phyloP scores from a whole-genome alignment of 2,113 vertebrate species.

The Ptilonorhynchus violaceus region DNA sequence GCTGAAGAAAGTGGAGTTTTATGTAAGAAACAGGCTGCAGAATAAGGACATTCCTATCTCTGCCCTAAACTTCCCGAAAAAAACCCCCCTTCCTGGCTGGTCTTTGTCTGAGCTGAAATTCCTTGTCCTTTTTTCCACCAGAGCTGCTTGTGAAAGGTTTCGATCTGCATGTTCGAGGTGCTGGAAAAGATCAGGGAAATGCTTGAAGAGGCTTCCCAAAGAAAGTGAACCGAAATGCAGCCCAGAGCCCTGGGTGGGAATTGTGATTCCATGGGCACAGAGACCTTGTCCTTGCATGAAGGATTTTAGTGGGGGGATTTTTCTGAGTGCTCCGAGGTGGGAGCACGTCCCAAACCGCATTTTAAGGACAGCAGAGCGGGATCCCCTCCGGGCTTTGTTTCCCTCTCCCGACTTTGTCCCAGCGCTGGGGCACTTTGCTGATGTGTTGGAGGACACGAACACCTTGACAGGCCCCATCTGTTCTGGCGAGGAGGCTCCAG shows the following conservation, averaged over 20 bases:
- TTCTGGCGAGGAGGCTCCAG: constrained; percentile 5
- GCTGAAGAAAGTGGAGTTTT: constrained; percentile 11
- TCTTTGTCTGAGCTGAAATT: background rate
- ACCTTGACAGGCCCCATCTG: constrained; percentile 65
- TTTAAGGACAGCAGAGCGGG: background rate
- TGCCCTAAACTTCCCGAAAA: background rate
- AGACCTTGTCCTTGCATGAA: background rate
- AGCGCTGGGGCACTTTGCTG: background rate
- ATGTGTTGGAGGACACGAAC: constrained; percentile 30
- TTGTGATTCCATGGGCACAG: background rate
- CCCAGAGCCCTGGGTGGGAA: background rate
- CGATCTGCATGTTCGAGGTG: background rate
- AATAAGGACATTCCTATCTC: background rate
- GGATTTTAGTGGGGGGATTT: background rate
- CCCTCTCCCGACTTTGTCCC: background rate
- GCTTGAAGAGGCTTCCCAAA: background rate
- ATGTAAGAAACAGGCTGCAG: constrained; percentile 6
- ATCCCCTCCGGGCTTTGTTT: background rate
- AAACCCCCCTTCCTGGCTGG: rapidly evolving
- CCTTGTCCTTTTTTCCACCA: background rate
- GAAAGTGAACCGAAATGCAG: background rate
- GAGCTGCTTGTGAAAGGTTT: background rate
- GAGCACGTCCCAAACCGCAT: background rate
- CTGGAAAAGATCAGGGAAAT: background rate
- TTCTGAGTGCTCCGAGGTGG: background rate